A percentile compares a stretch with the other conserved stretches of the same genome.
Conservation (phyloP, 2,888 invertebrate genomes). For the Callinectes sapidus region DNA sequence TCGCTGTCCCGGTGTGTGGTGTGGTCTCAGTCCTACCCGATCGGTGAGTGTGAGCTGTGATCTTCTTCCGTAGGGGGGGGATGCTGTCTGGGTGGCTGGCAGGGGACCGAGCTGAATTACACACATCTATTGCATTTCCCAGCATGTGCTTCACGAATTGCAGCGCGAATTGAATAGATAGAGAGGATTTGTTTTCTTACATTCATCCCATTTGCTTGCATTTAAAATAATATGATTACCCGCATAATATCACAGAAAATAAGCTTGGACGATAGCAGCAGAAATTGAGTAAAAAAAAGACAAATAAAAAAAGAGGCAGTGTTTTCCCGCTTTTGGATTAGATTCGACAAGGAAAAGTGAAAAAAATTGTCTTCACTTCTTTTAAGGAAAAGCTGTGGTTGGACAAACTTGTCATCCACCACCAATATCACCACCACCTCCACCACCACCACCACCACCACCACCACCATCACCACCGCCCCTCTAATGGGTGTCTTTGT, state of each 20-base stretch:
- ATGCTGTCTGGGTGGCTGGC: no score
- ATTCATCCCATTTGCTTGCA: background rate
- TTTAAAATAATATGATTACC: background rate
- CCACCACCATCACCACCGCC: background rate
- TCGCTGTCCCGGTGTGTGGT: no score
- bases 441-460: background rate
- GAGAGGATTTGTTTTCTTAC: background rate
- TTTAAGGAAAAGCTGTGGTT: background rate
- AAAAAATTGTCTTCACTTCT: background rate
- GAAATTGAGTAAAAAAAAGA: background rate
- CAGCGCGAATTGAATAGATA: no score
- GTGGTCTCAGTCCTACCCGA: no score
- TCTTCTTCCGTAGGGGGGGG: no score
- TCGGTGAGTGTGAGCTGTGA: no score
- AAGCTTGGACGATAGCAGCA: background rate
- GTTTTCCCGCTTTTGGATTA: background rate
- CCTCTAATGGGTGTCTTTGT: background rate
- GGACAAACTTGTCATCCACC: background rate
- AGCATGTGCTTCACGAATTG: background rate
- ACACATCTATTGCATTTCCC: background rate
- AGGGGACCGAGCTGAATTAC: no score
- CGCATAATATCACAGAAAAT: background rate
- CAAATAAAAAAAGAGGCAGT: background rate
- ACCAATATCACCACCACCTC: background rate
- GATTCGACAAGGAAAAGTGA: background rate